These are phyloP conservation scores for Erannis defoliaria DNA, from an alignment of 2,888 invertebrate genomes.

Conservation along the genomic window DNA sequence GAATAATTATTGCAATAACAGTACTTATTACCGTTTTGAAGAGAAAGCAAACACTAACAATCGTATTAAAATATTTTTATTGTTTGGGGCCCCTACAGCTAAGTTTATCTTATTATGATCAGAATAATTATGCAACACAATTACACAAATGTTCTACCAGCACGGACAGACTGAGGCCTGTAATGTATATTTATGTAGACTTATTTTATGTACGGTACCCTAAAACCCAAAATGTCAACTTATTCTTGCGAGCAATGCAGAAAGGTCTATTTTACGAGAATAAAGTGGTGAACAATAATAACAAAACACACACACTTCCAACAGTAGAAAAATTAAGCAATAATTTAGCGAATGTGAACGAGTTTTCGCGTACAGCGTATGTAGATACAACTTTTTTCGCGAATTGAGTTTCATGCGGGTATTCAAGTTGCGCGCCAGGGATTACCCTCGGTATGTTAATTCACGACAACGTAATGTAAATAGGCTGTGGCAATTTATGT, in stretches of 20 bases:
- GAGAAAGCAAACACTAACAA: too few relatives aligned
- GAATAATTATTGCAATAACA: too few relatives aligned
- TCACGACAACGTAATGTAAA: slow-evolving; percentile 78
- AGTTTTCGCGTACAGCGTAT: slow-evolving; percentile 21
- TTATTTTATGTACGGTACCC: too few relatives aligned
- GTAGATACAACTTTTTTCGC: slow-evolving; percentile 39
- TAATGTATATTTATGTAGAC: too few relatives aligned
- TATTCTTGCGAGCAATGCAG: neutral
- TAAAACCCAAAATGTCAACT: neutral
- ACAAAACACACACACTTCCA: slow-evolving; percentile 17
- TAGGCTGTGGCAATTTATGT: slow-evolving; percentile 79
- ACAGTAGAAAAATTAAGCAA: slow-evolving; percentile 35
- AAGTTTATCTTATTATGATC: too few relatives aligned
- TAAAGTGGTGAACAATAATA: slow-evolving; percentile 13
- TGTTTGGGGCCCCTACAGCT: too few relatives aligned
- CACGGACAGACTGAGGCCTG: too few relatives aligned
- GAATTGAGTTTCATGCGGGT: slow-evolving; percentile 57
- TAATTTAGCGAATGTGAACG: slow-evolving; percentile 36
- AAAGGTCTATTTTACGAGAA: neutral
- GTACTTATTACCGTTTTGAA: too few relatives aligned
- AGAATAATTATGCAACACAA: too few relatives aligned
- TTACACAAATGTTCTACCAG: too few relatives aligned
- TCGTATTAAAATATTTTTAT: too few relatives aligned
- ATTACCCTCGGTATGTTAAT: slow-evolving; percentile 82
- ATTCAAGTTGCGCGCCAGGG: slow-evolving; percentile 73